phyloP scores from a whole-genome alignment of 2,888 invertebrate genomes.

The Drosophila maculinotata region DNA sequence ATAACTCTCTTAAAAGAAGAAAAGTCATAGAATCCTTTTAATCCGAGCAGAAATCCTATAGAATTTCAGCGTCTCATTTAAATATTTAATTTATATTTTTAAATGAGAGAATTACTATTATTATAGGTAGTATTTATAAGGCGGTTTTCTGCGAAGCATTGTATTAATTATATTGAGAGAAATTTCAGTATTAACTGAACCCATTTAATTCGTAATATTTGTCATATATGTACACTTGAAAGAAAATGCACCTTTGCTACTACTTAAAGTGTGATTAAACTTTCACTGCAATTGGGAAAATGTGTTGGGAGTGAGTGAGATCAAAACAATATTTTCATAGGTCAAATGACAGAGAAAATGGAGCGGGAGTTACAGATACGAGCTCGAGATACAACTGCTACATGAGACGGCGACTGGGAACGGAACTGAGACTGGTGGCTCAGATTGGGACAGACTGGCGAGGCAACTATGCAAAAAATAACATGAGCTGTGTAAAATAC shows the following conservation, averaged over 20 bases:
- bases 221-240: background rate
- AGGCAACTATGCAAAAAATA: slow-evolving; percentile 74
- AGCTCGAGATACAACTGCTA: slow-evolving; percentile 37
- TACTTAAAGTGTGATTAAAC: slow-evolving; percentile 50
- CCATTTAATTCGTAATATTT: background rate
- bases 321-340: slow-evolving; percentile 75
- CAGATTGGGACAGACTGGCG: slow-evolving; percentile 67
- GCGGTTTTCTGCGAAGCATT: too few species aligned
- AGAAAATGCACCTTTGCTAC: slow-evolving; percentile 8
- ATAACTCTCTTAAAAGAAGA: too few species aligned
- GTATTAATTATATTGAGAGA: too few species aligned
- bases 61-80: too few species aligned
- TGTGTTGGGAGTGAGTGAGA: slow-evolving; percentile 48
- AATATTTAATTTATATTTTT: too few species aligned
- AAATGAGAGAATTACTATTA: too few species aligned
- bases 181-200: too few species aligned
- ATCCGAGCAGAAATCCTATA: too few species aligned
- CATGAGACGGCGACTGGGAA: slow-evolving; percentile 18
- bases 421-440: slow-evolving; percentile 7
- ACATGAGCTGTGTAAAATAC: slow-evolving; percentile 70
- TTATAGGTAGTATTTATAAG: too few species aligned
- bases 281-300: slow-evolving; percentile 53
- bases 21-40: too few species aligned
- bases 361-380: slow-evolving; percentile 40
- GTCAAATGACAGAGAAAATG: slow-evolving; percentile 73